These are phyloP conservation scores for Brachyptera putata DNA, from an alignment of 2,888 invertebrate species.

Conservation along the genomic window DNA sequence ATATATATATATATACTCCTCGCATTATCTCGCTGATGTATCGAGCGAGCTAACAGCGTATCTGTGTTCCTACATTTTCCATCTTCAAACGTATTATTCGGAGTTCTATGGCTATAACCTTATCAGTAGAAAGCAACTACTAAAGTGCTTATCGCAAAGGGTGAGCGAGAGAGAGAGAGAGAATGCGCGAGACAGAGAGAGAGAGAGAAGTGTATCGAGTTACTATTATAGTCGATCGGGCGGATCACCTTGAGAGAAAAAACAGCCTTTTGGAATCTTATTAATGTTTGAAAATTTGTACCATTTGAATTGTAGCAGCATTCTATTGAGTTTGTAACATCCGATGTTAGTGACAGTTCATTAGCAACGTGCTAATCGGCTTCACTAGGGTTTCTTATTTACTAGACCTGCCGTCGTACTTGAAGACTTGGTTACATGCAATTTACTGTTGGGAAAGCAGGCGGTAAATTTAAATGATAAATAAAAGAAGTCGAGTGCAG, in stretches of 20 bases:
- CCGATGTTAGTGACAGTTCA: slow-evolving; percentile 1
- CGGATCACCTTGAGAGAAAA: slow-evolving; percentile 10
- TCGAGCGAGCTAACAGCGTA: slow-evolving; percentile 8
- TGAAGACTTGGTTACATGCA: too few species aligned
- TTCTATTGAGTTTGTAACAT: not conserved
- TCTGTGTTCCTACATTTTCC: not conserved
- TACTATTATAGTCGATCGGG: slow-evolving; percentile 1
- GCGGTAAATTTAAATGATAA: too few species aligned
- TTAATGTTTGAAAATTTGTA: slow-evolving; percentile 17
- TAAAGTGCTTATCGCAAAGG: slow-evolving; percentile 1
- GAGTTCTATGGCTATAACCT: not conserved
- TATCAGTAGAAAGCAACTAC: not conserved
- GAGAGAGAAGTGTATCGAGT: not conserved
- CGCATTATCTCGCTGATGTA: slow-evolving; percentile 4
- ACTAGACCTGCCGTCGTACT: too few species aligned
- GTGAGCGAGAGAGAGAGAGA: not conserved
- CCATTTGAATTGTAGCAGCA: slow-evolving; percentile 9
- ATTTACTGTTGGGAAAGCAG: too few species aligned
- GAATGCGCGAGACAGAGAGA: not conserved
- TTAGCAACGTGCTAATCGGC: too few species aligned
- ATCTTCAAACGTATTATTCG: slow-evolving; percentile 7
- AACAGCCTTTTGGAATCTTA: slow-evolving; percentile 10
- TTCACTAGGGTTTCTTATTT: too few species aligned
- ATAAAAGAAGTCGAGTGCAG: too few species aligned
- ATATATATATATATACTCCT: not conserved